Conservation (phyloP, 2,113 vertebrate genomes). For the Tor tambroides region DNA sequence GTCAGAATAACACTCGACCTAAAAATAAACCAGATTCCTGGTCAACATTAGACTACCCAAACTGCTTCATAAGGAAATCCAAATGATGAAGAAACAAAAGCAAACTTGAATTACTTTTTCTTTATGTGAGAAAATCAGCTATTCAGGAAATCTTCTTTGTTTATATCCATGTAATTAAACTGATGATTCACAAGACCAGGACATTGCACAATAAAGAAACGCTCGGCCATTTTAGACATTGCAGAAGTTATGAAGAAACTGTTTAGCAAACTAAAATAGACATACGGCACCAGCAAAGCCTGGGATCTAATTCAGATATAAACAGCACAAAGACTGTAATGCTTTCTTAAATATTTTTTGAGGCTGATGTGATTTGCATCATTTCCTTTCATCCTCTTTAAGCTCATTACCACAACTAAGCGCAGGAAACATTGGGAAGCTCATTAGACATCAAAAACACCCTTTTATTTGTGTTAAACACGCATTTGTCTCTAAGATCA, state of each 20-base stretch:
- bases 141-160: too few relatives aligned
- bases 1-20: too few relatives aligned
- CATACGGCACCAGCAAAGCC: slow-evolving; percentile 31
- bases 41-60: too few relatives aligned
- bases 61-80: too few relatives aligned
- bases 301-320: slow-evolving; percentile 54
- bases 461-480: slow-evolving; percentile 39
- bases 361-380: slow-evolving; percentile 44
- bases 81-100: background rate
- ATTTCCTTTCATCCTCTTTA: slow-evolving; percentile 53
- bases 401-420: slow-evolving; percentile 51
- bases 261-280: background rate
- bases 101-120: background rate
- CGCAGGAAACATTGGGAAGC: slow-evolving; percentile 32
- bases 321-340: slow-evolving; percentile 45
- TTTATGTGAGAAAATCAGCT: too few relatives aligned
- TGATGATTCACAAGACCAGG: background rate
- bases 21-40: too few relatives aligned
- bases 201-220: background rate
- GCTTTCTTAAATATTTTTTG: slow-evolving; percentile 46
- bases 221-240: background rate
- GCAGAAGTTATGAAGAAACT: background rate
- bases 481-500: slow-evolving; percentile 42
- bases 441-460: slow-evolving; percentile 53
- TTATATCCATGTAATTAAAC: background rate